These are phyloP conservation scores for Eulithis testata DNA, from an alignment of 2,888 invertebrate genomes.

Conservation along the genomic window DNA sequence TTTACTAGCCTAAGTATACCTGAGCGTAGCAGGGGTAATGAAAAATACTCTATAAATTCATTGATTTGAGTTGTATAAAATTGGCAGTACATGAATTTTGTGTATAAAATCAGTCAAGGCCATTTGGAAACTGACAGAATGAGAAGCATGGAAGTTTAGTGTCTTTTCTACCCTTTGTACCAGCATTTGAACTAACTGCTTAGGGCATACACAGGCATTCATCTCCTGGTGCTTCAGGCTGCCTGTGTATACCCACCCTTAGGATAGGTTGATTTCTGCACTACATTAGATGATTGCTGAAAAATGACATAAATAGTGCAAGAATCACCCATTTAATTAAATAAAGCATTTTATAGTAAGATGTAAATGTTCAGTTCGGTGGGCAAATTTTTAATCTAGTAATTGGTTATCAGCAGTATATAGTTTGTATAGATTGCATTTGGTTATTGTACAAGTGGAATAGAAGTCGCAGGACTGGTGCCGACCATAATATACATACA, in stretches of 20 bases:
- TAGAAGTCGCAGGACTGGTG: conserved; percentile 44
- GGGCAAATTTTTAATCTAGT: conserved; percentile 53
- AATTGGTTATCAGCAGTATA: conserved; percentile 31
- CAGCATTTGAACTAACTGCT: too few species aligned
- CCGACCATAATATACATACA: conserved; percentile 65
- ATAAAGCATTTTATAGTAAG: conserved; percentile 9
- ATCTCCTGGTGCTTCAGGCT: too few species aligned
- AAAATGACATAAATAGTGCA: background rate
- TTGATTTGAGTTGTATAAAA: conserved; percentile 13
- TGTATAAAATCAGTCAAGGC: conserved; percentile 51
- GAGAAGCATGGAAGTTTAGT: conserved; percentile 14
- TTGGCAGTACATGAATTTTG: conserved; percentile 36
- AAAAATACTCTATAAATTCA: background rate
- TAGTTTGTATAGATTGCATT: conserved; percentile 52
- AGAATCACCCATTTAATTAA: background rate
- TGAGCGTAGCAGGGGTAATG: background rate
- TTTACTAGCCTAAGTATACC: background rate
- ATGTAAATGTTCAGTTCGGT: conserved; percentile 58
- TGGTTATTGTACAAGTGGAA: conserved; percentile 19
- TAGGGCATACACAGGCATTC: too few species aligned
- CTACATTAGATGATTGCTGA: background rate
- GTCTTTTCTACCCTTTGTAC: background rate
- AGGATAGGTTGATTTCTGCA: background rate
- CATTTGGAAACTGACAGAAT: conserved; percentile 40
- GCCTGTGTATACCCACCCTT: too few species aligned